These are phyloP conservation scores for Macrotis lagotis DNA, from an alignment of 2,113 vertebrate species.

Conservation along the genomic window DNA sequence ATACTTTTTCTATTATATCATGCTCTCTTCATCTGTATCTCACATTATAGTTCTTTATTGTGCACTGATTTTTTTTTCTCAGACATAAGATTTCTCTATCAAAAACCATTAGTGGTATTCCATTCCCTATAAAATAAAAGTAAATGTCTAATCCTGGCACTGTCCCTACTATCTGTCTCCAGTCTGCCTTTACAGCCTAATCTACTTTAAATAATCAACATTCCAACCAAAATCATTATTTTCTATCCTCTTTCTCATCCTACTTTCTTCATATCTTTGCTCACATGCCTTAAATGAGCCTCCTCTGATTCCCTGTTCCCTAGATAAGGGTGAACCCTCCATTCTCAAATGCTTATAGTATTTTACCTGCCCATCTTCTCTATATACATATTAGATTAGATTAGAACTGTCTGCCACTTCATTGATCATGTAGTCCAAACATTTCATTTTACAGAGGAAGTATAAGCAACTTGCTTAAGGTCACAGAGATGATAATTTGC, in stretches of 20 bases:
- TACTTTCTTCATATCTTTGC: not conserved
- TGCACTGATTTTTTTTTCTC: not conserved
- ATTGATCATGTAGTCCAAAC: not conserved
- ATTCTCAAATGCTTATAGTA: not conserved
- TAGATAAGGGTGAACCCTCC: not conserved
- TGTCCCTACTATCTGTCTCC: not conserved
- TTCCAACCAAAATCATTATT: not conserved
- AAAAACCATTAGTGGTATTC: not conserved
- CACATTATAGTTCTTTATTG: not conserved
- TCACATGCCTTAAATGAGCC: not conserved
- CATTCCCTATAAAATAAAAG: not conserved
- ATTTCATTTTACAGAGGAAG: not conserved
- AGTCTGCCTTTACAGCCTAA: not conserved
- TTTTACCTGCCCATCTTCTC: not conserved
- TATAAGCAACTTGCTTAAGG: not conserved
- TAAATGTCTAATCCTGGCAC: not conserved
- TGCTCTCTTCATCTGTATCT: not conserved
- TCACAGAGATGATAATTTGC: not conserved
- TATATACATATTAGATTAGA: not conserved
- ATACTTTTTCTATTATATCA: not conserved
- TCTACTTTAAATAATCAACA: not conserved
- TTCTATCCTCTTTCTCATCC: not conserved
- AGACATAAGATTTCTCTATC: not conserved
- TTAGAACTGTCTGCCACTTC: not conserved
- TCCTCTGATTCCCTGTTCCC: not conserved